Percentiles rank a stretch among this genome's conserved stretches.
phyloP scores from a whole-genome alignment of 2,888 invertebrate genomes.

The Lottia scabra region DNA sequence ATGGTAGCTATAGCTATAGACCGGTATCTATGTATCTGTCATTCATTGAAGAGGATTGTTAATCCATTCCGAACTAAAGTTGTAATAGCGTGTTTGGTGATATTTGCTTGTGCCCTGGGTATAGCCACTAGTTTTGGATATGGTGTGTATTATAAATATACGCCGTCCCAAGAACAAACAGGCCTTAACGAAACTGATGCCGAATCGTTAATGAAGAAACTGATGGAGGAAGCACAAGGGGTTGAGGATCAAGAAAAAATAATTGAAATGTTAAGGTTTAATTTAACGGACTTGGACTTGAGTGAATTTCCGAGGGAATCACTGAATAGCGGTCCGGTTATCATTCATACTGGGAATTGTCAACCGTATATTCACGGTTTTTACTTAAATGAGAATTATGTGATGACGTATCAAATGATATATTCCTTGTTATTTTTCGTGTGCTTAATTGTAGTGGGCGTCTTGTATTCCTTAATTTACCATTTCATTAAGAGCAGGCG shows the following conservation, averaged over 20 bases:
- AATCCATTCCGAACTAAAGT: conserved; percentile 41
- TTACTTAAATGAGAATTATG: conserved; percentile 42
- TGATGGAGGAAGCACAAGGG: not conserved
- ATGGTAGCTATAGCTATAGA: conserved; percentile 65
- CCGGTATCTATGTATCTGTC: conserved; percentile 64
- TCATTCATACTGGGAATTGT: conserved; percentile 51
- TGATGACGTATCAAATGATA: conserved; percentile 58
- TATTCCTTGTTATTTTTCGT: conserved; percentile 62
- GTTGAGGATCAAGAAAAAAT: not conserved
- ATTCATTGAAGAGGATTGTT: conserved; percentile 48
- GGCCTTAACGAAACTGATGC: not conserved
- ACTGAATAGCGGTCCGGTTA: not conserved
- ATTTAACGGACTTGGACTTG: not conserved
- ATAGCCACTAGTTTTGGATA: conserved; percentile 45
- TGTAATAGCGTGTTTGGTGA: conserved; percentile 40
- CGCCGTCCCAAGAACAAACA: not conserved
- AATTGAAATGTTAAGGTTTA: not conserved
- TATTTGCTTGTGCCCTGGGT: conserved; percentile 45
- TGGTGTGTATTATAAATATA: conserved; percentile 37
- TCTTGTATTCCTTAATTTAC: conserved; percentile 65
- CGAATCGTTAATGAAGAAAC: not conserved
- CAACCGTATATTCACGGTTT: conserved; percentile 30
- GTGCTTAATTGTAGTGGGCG: conserved; percentile 64
- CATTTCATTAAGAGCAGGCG: conserved; percentile 49
- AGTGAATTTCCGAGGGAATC: not conserved